These are phyloP conservation scores for Hydrophis major DNA, from an alignment of 2,797 vertebrate species.

Conservation along the genomic window DNA sequence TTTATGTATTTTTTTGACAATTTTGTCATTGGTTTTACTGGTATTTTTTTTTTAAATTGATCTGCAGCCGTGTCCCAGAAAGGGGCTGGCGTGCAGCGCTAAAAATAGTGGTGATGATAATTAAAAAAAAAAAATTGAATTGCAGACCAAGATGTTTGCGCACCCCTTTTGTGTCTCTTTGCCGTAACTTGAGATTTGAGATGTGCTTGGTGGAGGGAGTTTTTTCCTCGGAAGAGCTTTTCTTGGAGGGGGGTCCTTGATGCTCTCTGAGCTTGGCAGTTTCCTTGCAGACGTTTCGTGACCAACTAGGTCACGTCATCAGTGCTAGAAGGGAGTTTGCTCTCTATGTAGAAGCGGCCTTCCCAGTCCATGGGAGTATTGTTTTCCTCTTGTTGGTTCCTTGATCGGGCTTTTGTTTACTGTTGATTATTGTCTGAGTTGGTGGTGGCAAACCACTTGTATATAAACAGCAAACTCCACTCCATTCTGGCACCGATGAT, in stretches of 20 bases:
- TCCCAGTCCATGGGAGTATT: too few relatives aligned
- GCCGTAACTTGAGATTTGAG: background rate
- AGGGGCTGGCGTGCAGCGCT: background rate
- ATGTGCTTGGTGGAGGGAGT: too few relatives aligned
- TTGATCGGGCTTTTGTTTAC: too few relatives aligned
- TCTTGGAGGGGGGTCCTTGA: background rate
- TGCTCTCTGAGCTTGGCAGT: too few relatives aligned
- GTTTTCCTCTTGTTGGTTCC: too few relatives aligned
- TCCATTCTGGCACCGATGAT: background rate
- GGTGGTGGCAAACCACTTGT: background rate
- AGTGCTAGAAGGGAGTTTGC: background rate
- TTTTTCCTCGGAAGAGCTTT: background rate
- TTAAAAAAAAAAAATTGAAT: too few relatives aligned
- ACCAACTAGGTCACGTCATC: background rate
- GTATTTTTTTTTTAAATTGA: conserved; percentile 5
- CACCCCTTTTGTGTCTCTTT: too few relatives aligned
- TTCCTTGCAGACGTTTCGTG: background rate
- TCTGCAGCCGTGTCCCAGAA: background rate
- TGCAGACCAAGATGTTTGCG: background rate
- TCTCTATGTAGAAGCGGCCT: background rate
- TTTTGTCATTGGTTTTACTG: background rate
- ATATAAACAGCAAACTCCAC: background rate
- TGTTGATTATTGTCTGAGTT: background rate
- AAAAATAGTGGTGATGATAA: background rate
- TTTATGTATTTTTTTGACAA: conserved; percentile 17